These are phyloP conservation scores for Hyposmocoma kahamanoa DNA, from an alignment of 1,140 invertebrate species.

Conservation along the genomic window DNA sequence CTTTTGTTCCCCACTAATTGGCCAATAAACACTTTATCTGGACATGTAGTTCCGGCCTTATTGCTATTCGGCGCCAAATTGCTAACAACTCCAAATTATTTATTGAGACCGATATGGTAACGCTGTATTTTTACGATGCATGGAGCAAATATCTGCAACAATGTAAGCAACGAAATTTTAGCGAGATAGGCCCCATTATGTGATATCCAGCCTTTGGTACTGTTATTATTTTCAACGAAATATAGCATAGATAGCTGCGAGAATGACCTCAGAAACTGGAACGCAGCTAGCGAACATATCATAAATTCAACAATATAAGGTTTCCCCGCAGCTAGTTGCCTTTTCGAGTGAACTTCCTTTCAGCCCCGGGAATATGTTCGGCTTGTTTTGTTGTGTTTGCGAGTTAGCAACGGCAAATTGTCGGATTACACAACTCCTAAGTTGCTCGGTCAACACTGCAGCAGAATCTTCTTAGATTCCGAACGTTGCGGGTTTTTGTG, in stretches of 20 bases:
- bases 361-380: conserved; percentile 54
- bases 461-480: conserved; percentile 42
- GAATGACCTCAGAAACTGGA: conserved; percentile 53
- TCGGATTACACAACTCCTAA: conserved; percentile 65
- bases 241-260: conserved; percentile 40
- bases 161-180: neutral
- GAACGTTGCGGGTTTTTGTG: conserved; percentile 36
- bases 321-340: conserved; percentile 58
- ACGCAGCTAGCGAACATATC: conserved; percentile 45
- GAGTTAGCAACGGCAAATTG: conserved; percentile 62
- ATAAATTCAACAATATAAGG: conserved; percentile 67
- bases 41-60: conserved; percentile 33
- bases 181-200: conserved; percentile 33
- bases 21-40: conserved; percentile 64
- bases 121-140: too few relatives aligned
- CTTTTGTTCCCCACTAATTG: conserved; percentile 56
- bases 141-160: neutral
- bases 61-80: conserved; percentile 38
- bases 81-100: conserved; percentile 43
- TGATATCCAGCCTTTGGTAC: conserved; percentile 31
- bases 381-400: conserved; percentile 64
- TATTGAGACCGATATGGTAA: conserved; percentile 27
- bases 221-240: conserved; percentile 53
- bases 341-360: conserved; percentile 64
- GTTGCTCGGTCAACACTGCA: conserved; percentile 56